A percentile compares a stretch with the other conserved stretches of the same genome.
Evolutionary conservation across 2,113 vertebrate genomes (phyloP).

Genomic region (Arenaria interpres): DNA sequence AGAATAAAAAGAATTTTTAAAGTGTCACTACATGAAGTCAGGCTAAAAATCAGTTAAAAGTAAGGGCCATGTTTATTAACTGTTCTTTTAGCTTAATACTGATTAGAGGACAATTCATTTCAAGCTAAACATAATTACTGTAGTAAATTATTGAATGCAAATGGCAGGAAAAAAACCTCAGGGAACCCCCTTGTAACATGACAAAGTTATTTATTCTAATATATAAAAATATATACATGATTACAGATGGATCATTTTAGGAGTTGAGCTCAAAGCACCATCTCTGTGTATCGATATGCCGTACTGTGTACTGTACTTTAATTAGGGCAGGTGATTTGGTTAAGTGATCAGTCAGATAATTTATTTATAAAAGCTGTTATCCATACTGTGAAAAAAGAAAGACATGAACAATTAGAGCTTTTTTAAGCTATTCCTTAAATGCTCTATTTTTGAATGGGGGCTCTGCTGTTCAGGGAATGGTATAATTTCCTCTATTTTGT

Average conservation of each 20-base stretch:
- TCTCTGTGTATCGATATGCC: not conserved
- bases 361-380: constrained; percentile 29
- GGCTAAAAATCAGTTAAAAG: not conserved
- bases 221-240: not conserved
- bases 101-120: not conserved
- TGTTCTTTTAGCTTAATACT: not conserved
- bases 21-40: not conserved
- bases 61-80: not conserved
- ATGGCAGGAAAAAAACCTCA: not conserved
- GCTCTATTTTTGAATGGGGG: not conserved
- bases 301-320: not conserved
- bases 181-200: not conserved
- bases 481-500: not conserved
- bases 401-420: not conserved
- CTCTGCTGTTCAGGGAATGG: not conserved
- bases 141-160: not conserved
- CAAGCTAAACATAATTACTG: not conserved
- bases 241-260: not conserved
- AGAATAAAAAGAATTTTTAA: not conserved
- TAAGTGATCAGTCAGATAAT: constrained; percentile 12
- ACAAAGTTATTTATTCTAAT: not conserved
- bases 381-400: not conserved
- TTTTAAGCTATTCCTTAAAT: not conserved
- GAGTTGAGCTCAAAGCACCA: not conserved
- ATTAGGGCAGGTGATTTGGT: not conserved